These are phyloP conservation scores for Atherinomorus stipes DNA, from an alignment of 2,113 vertebrate species.

Conservation along the genomic window DNA sequence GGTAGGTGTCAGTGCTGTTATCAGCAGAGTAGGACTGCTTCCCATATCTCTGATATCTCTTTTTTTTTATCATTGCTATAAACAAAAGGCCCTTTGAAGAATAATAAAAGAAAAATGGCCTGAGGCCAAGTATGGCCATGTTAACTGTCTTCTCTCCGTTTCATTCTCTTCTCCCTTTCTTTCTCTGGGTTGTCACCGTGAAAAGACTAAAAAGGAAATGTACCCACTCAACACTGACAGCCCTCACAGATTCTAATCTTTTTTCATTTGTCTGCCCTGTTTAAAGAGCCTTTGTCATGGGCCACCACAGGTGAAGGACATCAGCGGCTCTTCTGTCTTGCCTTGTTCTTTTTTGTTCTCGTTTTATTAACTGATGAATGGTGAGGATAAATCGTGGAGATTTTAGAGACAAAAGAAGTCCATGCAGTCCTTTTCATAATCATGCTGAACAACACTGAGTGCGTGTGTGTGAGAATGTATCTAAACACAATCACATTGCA, in stretches of 20 bases:
- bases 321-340: conserved; percentile 4
- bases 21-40: conserved; percentile 54
- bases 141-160: conserved; percentile 16
- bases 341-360: background rate
- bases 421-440: background rate
- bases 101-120: conserved; percentile 54
- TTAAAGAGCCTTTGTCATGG: conserved; percentile 57
- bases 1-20: conserved; percentile 64
- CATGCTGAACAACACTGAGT: too few species aligned
- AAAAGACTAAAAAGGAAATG: conserved; percentile 48
- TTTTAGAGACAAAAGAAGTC: background rate
- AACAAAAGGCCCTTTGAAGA: conserved; percentile 73
- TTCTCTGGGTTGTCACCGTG: conserved; percentile 43
- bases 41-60: conserved; percentile 66
- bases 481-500: too few species aligned
- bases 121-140: conserved; percentile 30
- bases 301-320: conserved; percentile 59
- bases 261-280: conserved; percentile 51
- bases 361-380: conserved; percentile 45
- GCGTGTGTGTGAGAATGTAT: too few species aligned
- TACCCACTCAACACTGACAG: conserved; percentile 34
- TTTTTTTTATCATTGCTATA: conserved; percentile 65
- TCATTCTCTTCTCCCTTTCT: conserved; percentile 31
- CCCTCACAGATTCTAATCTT: conserved; percentile 63
- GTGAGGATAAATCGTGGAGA: conserved; percentile 14